phyloP scores from a whole-genome alignment of 1,140 invertebrate species.

The Bradysia coprophila region DNA sequence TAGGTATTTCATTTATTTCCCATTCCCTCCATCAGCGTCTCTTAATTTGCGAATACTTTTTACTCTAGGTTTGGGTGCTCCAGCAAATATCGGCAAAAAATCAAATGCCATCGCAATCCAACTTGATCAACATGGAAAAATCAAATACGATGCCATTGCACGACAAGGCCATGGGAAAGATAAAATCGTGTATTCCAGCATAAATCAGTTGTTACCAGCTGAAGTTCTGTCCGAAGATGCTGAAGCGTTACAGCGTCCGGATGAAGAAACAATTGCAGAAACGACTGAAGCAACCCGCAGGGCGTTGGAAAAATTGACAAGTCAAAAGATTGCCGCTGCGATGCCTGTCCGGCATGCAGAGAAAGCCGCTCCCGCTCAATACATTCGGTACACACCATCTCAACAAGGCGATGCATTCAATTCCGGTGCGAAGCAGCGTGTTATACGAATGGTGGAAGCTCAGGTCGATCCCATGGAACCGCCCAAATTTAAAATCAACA shows the following conservation, averaged over 20 bases:
- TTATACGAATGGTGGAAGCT: constrained; percentile 91
- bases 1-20: constrained; percentile 32
- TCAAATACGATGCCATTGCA: constrained; percentile 94
- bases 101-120: constrained; percentile 88
- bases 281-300: constrained; percentile 68
- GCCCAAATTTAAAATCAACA: constrained; percentile 91
- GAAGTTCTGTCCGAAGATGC: constrained; percentile 86
- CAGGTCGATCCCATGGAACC: constrained; percentile 98
- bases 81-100: constrained; percentile 37
- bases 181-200: constrained; percentile 94
- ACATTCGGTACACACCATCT: constrained; percentile 93
- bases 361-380: constrained; percentile 80
- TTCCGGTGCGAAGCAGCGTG: constrained; percentile 92
- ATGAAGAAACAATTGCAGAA: constrained; percentile 68
- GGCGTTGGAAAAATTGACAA: constrained; percentile 73
- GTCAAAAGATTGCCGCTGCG: constrained; percentile 80
- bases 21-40: background rate
- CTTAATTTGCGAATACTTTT: background rate
- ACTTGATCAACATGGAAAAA: constrained; percentile 80
- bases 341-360: constrained; percentile 85
- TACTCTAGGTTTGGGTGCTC: constrained; percentile 60
- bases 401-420: constrained; percentile 92
- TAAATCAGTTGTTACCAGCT: constrained; percentile 83
- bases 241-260: constrained; percentile 66
- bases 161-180: constrained; percentile 90